phyloP scores from a whole-genome alignment of 2,113 vertebrate species.

The Percopsis transmontana region DNA sequence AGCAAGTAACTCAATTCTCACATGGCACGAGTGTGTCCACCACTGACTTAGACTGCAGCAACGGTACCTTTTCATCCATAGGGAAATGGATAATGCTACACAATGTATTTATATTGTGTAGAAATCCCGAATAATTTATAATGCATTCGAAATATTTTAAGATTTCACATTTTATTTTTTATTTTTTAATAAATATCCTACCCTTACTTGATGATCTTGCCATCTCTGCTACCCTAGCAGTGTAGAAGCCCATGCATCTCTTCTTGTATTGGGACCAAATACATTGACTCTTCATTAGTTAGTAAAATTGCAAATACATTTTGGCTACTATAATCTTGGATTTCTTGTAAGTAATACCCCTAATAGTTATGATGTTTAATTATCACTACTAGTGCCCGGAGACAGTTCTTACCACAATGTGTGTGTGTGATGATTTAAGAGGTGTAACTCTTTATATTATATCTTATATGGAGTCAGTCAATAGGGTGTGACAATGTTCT shows the following conservation, averaged over 20 bases:
- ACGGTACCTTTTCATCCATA: constrained; percentile 17
- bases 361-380: constrained; percentile 14
- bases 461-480: background rate
- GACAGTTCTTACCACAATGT: background rate
- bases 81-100: constrained; percentile 15
- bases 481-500: background rate
- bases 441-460: background rate
- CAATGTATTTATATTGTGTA: constrained; percentile 7
- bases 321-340: constrained; percentile 6
- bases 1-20: constrained; percentile 41
- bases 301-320: background rate
- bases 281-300: background rate
- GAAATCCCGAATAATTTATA: background rate
- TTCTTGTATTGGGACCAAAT: constrained; percentile 13
- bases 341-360: background rate
- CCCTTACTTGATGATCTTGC: background rate
- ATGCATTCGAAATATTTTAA: background rate
- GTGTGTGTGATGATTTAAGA: background rate
- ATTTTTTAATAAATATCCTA: background rate
- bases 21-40: constrained; percentile 16
- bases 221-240: background rate
- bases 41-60: constrained; percentile 8
- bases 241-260: constrained; percentile 19
- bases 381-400: background rate
- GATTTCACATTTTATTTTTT: background rate